A percentile compares a stretch with the other conserved stretches of the same genome.
Evolutionary conservation across 2,888 invertebrate species (phyloP).

Genomic region (Ormyrus labotus): DNA sequence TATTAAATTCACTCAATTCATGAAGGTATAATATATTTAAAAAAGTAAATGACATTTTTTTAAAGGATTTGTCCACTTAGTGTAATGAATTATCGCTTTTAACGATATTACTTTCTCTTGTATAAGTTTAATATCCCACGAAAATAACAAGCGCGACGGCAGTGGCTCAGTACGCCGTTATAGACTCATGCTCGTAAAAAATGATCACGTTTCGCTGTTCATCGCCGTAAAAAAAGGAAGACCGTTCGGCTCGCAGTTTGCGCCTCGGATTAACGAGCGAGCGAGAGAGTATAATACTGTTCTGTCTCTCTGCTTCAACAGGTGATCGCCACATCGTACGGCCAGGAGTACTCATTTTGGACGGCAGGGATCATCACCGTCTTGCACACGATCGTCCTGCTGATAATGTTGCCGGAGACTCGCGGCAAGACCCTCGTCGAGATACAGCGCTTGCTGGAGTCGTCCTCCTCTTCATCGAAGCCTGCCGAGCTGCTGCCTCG

Average conservation of each 20-base stretch:
- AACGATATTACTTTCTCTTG: too few species aligned
- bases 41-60: too few species aligned
- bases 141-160: too few species aligned
- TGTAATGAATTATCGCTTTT: too few species aligned
- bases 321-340: conserved; percentile 52
- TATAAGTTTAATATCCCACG: too few species aligned
- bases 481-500: background rate
- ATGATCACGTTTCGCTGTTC: conserved; percentile 7
- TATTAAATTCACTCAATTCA: too few species aligned
- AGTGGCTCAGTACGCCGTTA: too few species aligned
- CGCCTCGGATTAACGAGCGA: too few species aligned
- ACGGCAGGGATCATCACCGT: conserved; percentile 49
- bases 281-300: too few species aligned
- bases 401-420: conserved; percentile 56
- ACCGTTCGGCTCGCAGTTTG: too few species aligned
- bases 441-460: conserved; percentile 45
- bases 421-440: conserved; percentile 53
- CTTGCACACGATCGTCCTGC: conserved; percentile 40
- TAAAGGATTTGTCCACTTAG: too few species aligned
- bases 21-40: too few species aligned
- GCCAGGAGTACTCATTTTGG: conserved; percentile 57
- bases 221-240: conserved; percentile 12
- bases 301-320: conserved; percentile 22
- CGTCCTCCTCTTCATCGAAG: background rate
- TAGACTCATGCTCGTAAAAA: conserved; percentile 15